Evolutionary conservation across 2,113 vertebrate species (phyloP), one percentile per base, ranked within the genome.

Genomic region (Sprattus sprattus): DNA sequence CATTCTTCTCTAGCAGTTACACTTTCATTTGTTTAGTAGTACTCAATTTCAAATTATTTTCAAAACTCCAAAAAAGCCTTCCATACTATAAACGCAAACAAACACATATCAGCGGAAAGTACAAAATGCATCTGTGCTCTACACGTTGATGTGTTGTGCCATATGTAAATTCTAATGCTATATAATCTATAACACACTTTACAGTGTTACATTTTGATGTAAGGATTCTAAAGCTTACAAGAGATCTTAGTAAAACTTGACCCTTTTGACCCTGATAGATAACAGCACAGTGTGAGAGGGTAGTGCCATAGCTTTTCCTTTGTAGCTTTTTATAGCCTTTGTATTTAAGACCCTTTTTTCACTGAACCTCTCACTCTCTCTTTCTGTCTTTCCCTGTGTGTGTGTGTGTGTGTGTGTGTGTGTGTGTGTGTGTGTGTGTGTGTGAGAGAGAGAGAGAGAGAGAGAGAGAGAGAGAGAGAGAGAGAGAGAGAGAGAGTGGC

Each of bases 21-120:
- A 54, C 52, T 18, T 20, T 20, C 6, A 28, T 11, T 75, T 32
- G 67, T 75, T 75, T 75, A 39, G 28, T 75, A 32, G 39, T 13
- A 8, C 64, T 75, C 15, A 57, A 32, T 45, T 39, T 8, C 2
- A 32, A 71, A 32, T 87, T 18, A 75, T 75, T 13, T 75, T 39
- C 22, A 75, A 75, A 32, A 83, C 39, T 75, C 7, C 32, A 78
- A 52, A 78, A 67, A 78, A 78, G 75, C 45, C 44, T 84, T 83
- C 6, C 9, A n/a, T 71, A 71, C 6, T 32, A 25, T 2, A 28
- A 25, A 9, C 8, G 7, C 11, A 25, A 28, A 25, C 64, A 75
- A 13, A 39, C 67, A 75, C 28, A 75, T 39, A 5, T 39, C 10
- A 71, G 67, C 9, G 15, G 28, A 32, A 15, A 75, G 67, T 75